Conservation (phyloP, 2,888 invertebrate species). For the Brachylomia viminalis region DNA sequence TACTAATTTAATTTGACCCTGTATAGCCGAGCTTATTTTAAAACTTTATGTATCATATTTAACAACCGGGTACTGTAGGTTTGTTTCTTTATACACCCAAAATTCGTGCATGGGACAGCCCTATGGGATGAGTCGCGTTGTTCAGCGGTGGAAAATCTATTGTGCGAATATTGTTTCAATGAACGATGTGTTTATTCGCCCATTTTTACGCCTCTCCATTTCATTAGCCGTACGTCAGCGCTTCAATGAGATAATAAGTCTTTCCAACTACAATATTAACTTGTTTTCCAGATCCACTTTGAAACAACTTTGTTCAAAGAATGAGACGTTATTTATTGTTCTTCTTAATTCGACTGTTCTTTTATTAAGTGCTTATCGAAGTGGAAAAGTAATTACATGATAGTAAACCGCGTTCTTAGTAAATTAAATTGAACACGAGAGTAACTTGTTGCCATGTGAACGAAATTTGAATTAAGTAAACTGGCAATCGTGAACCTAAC, state of each 20-base stretch:
- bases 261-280: constrained; percentile 17
- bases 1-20: background rate
- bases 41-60: background rate
- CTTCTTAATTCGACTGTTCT: background rate
- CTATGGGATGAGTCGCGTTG: constrained; percentile 69
- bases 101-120: constrained; percentile 63
- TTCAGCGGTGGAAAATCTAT: constrained; percentile 74
- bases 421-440: background rate
- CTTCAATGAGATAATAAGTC: constrained; percentile 36
- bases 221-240: constrained; percentile 39
- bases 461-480: background rate
- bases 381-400: constrained; percentile 3
- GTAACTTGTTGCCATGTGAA: constrained; percentile 8
- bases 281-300: constrained; percentile 12
- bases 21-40: too few relatives aligned
- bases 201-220: constrained; percentile 61
- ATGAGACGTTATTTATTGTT: background rate
- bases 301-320: constrained; percentile 14
- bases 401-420: background rate
- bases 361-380: background rate
- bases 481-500: background rate
- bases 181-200: constrained; percentile 64
- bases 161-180: constrained; percentile 73
- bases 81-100: background rate
- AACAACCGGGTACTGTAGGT: background rate